phyloP scores from a whole-genome alignment of 2,797 vertebrate genomes.

The Acanthurus leucopareius region DNA sequence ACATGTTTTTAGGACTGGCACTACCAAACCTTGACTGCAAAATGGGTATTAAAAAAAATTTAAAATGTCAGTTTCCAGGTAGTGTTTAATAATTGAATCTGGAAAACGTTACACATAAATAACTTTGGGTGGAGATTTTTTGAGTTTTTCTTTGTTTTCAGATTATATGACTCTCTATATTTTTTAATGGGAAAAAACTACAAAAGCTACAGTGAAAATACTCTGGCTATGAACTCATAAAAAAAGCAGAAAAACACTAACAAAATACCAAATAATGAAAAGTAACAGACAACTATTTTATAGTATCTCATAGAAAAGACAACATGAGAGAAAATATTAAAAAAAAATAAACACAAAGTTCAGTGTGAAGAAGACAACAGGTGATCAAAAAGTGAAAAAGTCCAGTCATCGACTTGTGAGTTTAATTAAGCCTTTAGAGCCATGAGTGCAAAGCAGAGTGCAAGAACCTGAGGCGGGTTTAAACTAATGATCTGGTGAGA shows the following conservation, averaged over 20 bases:
- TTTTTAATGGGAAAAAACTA: conserved; percentile 4
- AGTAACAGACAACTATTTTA: neutral
- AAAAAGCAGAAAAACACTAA: neutral
- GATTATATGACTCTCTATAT: neutral
- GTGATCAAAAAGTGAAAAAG: conserved; percentile 25
- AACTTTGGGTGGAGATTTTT: neutral
- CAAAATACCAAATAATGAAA: neutral
- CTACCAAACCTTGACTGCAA: neutral
- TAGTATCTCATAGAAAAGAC: neutral
- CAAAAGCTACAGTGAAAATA: neutral
- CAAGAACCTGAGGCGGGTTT: conserved; percentile 55
- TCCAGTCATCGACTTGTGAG: conserved; percentile 35
- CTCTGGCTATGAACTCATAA: neutral
- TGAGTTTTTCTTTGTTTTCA: neutral
- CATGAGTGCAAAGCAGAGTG: conserved; percentile 22
- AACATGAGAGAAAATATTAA: neutral
- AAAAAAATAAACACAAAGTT: conserved; percentile 35
- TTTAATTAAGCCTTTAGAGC: conserved; percentile 69
- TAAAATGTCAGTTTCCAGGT: neutral
- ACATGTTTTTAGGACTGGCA: neutral
- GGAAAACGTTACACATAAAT: neutral
- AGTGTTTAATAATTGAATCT: conserved; percentile 7
- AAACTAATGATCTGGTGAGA: conserved; percentile 71
- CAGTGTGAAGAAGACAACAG: conserved; percentile 11
- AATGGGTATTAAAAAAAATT: neutral